Evolutionary conservation across 1,140 invertebrate genomes (phyloP).

Genomic region (Andrena cerasifolii): DNA sequence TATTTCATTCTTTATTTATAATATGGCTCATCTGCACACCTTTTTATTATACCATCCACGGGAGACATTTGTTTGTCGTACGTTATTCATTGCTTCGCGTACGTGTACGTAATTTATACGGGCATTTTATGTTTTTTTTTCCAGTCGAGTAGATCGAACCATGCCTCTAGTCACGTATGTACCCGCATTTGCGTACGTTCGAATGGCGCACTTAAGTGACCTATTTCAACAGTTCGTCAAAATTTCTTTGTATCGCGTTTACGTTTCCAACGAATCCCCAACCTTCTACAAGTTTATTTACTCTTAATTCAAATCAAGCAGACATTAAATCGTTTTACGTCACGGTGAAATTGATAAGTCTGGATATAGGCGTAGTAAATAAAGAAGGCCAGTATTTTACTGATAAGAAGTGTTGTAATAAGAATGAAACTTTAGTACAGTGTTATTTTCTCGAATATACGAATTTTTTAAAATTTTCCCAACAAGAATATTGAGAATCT

Average conservation of each 20-base stretch:
- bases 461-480: neutral
- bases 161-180: constrained; percentile 59
- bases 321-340: neutral
- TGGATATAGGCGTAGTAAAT: constrained; percentile 26
- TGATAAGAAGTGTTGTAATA: too few species aligned
- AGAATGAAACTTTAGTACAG: constrained; percentile 3
- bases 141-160: constrained; percentile 6
- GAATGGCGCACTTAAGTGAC: constrained; percentile 12
- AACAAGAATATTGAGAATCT: too few species aligned
- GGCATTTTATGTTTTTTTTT: constrained; percentile 1
- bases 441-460: neutral
- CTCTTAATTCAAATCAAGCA: neutral
- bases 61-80: neutral
- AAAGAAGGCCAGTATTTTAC: neutral
- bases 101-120: too few species aligned
- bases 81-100: neutral
- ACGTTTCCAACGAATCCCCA: constrained; percentile 4
- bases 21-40: neutral
- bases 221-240: neutral
- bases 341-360: constrained; percentile 27
- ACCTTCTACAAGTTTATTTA: neutral
- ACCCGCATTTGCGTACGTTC: constrained; percentile 16
- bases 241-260: constrained; percentile 11
- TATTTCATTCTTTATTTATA: neutral
- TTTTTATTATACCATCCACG: neutral